phyloP scores from a whole-genome alignment of 1,140 invertebrate genomes.

The Cotesia vestalis region DNA sequence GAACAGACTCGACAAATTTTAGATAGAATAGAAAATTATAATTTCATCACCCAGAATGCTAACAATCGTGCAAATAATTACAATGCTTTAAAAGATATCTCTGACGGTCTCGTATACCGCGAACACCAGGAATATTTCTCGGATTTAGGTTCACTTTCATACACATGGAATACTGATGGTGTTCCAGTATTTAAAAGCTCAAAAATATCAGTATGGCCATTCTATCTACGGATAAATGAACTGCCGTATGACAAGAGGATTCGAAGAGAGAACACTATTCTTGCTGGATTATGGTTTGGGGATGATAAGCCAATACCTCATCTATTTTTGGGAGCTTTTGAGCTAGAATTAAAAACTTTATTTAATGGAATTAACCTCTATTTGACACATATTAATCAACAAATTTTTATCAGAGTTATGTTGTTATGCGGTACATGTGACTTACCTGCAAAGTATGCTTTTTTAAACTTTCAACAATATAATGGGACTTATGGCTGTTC shows the following conservation, averaged over 20 bases:
- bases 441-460: conserved; percentile 10
- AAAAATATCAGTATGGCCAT: background rate
- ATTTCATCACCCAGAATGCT: background rate
- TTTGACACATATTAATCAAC: too few relatives aligned
- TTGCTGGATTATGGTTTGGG: too few relatives aligned
- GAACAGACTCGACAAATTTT: conserved; percentile 18
- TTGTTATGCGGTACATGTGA: conserved; percentile 20
- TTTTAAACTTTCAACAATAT: conserved; percentile 18
- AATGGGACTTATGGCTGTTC: conserved; percentile 20
- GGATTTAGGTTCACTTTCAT: background rate
- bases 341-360: too few relatives aligned
- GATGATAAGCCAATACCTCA: too few relatives aligned
- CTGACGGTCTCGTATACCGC: conserved; percentile 17
- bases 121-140: conserved; percentile 15
- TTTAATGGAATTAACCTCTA: too few relatives aligned
- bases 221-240: conserved; percentile 13
- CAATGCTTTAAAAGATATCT: conserved; percentile 13
- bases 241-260: background rate
- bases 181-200: conserved; percentile 1
- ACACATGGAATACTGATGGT: conserved; percentile 6
- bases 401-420: too few relatives aligned
- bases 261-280: too few relatives aligned
- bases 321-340: too few relatives aligned
- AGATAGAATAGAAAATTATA: conserved; percentile 16
- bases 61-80: background rate